These are phyloP conservation scores for Drymonia ruficornis DNA, from an alignment of 2,888 invertebrate species.

Conservation along the genomic window DNA sequence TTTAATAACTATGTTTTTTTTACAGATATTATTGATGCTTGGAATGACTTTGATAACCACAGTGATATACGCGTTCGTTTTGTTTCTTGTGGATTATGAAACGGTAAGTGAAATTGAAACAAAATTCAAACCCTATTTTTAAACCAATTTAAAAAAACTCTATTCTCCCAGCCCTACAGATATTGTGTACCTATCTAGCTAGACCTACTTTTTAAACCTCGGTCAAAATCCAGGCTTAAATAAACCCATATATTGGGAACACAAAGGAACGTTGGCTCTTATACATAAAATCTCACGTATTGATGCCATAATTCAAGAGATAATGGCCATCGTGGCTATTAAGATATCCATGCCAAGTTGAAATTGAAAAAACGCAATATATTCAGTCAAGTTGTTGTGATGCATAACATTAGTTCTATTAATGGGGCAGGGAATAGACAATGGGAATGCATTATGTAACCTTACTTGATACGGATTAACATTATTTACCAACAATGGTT, in stretches of 20 bases:
- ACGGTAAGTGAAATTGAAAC: slow-evolving; percentile 33
- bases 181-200: too few relatives aligned
- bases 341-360: slow-evolving; percentile 39
- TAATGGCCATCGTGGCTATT: slow-evolving; percentile 40
- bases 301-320: slow-evolving; percentile 36
- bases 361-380: slow-evolving; percentile 39
- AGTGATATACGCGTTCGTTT: slow-evolving; percentile 45
- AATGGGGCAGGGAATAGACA: background rate
- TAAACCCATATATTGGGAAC: background rate
- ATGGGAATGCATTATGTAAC: too few relatives aligned
- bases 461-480: too few relatives aligned
- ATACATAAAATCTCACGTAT: slow-evolving; percentile 17
- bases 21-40: slow-evolving; percentile 53
- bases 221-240: background rate
- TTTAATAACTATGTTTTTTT: slow-evolving; percentile 5
- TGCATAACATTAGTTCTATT: slow-evolving; percentile 19
- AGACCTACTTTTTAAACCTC: background rate
- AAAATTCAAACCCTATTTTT: too few relatives aligned
- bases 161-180: too few relatives aligned
- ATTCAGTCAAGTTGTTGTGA: slow-evolving; percentile 30
- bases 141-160: too few relatives aligned
- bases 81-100: slow-evolving; percentile 39
- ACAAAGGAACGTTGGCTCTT: slow-evolving; percentile 3
- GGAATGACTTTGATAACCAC: slow-evolving; percentile 47
- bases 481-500: too few relatives aligned